A percentile compares a stretch with the other conserved stretches of the same genome.
phyloP scores from a whole-genome alignment of 2,797 vertebrate species.

The Delichon dasypus region DNA sequence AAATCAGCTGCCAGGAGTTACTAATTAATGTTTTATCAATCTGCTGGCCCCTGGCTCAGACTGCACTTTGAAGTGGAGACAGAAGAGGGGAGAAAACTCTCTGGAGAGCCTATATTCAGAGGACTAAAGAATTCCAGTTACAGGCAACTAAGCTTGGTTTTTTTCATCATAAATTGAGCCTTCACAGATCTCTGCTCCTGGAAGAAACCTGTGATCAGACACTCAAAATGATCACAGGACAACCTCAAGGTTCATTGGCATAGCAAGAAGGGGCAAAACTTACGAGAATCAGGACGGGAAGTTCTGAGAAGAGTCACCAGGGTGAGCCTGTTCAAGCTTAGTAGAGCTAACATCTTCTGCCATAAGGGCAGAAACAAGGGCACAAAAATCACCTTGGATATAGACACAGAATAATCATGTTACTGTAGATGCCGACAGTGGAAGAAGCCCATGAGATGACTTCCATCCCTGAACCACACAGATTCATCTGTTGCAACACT shows the following conservation, averaged over 20 bases:
- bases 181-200: not conserved
- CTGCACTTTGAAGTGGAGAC: slow-evolving; percentile 23
- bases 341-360: not conserved
- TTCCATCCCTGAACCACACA: not conserved
- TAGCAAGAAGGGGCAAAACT: not conserved
- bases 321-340: not conserved
- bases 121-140: slow-evolving; percentile 1
- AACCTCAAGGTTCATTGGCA: not conserved
- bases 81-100: not conserved
- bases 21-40: slow-evolving; percentile 1
- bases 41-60: slow-evolving; percentile 31
- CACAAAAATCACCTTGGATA: not conserved
- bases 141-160: not conserved
- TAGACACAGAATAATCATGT: not conserved
- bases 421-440: not conserved
- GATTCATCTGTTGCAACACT: not conserved
- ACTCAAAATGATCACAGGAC: not conserved
- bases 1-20: not conserved
- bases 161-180: not conserved
- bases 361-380: not conserved
- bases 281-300: not conserved
- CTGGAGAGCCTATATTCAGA: not conserved
- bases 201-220: not conserved
- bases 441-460: not conserved
- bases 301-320: not conserved